Evolutionary conservation across 2,888 invertebrate species (phyloP), one percentile per base, ranked within the genome.

Genomic region (Dasysyrphus tricinctus): DNA sequence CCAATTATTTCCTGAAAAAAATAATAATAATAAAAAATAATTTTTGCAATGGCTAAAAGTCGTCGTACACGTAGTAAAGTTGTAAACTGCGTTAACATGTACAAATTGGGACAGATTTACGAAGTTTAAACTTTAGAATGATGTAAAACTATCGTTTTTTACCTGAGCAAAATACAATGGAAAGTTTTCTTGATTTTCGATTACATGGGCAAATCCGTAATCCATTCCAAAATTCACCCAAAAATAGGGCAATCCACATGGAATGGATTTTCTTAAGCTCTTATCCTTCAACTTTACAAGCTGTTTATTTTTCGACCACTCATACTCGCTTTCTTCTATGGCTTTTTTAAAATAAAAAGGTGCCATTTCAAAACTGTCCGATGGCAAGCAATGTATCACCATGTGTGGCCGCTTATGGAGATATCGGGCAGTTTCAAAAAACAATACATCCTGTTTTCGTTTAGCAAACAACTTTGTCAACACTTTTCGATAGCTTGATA

Each of bases 301-400:
- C 93, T 99, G 99, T 91, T 98, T 98, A 91, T 99, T 99, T 90
- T 96, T 96, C 5, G 97, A 95, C 98, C 99, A 99, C 93, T 99
- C 98, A 19, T 95, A 94, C 93, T 98, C 99, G 88, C 97, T 97
- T 92, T 99, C 99, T 89, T 97, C 94, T 78, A 99, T 95, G 0
- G 98, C 99, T 94, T 99, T 99, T 94, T 98, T 98, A 92, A 99
- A 99, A 93, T 98, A 99, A 90, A 99, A 98, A 0, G 98, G 97
- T 5, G 98, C 97, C 93, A 96, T 93, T 89, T 98, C 97, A 1
- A 97, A 98, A 89, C 94, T 94, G 5, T 96, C 96, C 82, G 98
- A 89, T 0, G 99, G 98, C 11, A 99, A 94, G 93, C 98, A 98
- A 90, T 99, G 97, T 67, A 99, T 94, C 51, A 94, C 94, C 95